Percentiles rank a stretch among this genome's conserved stretches.
Conservation (phyloP, 1,140 invertebrate genomes). For the Microplitis demolitor region DNA sequence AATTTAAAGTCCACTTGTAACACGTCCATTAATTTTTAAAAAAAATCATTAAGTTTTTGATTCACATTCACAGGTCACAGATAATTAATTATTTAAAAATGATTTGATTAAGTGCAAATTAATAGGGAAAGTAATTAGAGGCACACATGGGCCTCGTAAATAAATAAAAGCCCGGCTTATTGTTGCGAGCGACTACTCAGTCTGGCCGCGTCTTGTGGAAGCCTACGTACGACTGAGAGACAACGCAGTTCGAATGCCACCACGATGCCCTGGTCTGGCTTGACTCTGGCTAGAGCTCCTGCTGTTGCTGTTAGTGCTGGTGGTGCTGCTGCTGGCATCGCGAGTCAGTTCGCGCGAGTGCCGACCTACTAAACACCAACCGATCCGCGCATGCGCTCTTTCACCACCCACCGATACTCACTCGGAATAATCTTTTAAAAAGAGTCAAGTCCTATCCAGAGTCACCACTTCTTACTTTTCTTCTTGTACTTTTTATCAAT, state of each 20-base stretch:
- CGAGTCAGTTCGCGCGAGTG: conserved; percentile 35
- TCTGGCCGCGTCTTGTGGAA: conserved; percentile 9
- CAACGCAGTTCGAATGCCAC: not conserved
- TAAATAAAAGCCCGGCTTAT: conserved; percentile 14
- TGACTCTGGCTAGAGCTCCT: no score
- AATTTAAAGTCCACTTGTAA: no score
- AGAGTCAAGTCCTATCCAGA: no score
- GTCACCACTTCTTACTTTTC: not conserved
- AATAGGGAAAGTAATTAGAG: not conserved
- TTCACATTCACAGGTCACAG: no score
- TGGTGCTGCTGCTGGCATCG: not conserved
- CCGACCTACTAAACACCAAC: conserved; percentile 51
- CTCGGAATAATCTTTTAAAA: not conserved
- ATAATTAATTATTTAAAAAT: no score
- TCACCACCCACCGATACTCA: conserved; percentile 17
- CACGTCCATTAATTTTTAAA: no score
- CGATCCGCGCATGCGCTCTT: conserved; percentile 40
- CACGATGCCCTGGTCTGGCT: not conserved
- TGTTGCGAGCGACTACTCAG: not conserved
- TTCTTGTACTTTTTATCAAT: not conserved
- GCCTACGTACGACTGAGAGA: conserved; percentile 16
- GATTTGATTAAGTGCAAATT: no score
- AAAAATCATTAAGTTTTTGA: no score
- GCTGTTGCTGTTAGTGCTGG: not conserved
- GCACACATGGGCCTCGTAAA: conserved; percentile 7